These are phyloP conservation scores for Smithornis capensis DNA, from an alignment of 2,113 vertebrate genomes.

Conservation along the genomic window DNA sequence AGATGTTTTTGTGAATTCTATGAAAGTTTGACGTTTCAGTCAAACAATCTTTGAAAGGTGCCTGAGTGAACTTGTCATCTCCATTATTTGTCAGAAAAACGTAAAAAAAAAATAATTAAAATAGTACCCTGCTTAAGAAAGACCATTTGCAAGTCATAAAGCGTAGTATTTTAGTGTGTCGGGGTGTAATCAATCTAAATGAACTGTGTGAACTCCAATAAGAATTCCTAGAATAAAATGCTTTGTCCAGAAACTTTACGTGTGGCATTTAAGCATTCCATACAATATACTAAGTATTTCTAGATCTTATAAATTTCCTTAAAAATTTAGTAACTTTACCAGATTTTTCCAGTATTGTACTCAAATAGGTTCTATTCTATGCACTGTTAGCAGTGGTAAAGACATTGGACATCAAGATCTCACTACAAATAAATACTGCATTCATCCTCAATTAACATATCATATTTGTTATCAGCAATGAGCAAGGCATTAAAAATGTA, in stretches of 20 bases:
- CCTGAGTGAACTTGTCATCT: neutral
- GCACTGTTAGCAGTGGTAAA: neutral
- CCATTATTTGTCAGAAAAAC: too few species aligned
- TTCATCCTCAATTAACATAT: neutral
- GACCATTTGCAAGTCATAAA: neutral
- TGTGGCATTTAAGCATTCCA: neutral
- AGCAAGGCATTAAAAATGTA: neutral
- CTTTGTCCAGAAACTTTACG: constrained; percentile 17
- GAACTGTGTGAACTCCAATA: neutral
- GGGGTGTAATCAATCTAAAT: neutral
- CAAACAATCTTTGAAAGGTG: neutral
- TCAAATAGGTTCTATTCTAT: constrained; percentile 6
- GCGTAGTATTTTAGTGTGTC: neutral
- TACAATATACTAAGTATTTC: neutral
- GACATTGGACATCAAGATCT: neutral
- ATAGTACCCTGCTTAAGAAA: neutral
- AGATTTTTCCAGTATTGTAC: constrained; percentile 47
- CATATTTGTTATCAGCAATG: neutral
- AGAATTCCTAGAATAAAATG: neutral
- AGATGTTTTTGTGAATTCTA: neutral
- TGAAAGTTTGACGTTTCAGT: neutral
- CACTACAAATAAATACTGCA: neutral
- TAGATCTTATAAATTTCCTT: constrained; percentile 39
- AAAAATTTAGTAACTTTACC: constrained; percentile 26
- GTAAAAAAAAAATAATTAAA: too few species aligned